Percentiles rank a stretch among this genome's conserved stretches.
Conservation (phyloP, 2,797 vertebrate genomes). For the Gambelia wislizenii region DNA sequence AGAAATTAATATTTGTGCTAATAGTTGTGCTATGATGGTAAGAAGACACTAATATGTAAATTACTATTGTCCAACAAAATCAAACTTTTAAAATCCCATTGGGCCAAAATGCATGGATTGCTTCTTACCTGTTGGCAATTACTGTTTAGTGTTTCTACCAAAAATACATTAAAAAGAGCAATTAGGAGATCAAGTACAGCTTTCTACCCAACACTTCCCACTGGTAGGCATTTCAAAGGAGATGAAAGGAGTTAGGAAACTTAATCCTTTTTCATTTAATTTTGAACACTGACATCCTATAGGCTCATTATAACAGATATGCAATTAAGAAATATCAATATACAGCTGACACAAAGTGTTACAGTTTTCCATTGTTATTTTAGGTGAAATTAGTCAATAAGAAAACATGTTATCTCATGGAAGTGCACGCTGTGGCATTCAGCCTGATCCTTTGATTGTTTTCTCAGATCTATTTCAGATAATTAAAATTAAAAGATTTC, state of each 20-base stretch:
- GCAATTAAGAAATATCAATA: background rate
- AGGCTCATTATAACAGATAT: background rate
- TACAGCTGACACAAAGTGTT: background rate
- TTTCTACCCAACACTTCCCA: background rate
- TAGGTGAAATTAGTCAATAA: background rate
- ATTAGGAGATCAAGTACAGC: slow-evolving; percentile 28
- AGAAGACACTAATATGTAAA: slow-evolving; percentile 73
- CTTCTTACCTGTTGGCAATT: slow-evolving; percentile 76
- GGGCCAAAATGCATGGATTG: slow-evolving; percentile 73
- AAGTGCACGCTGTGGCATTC: background rate
- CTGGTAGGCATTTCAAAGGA: background rate
- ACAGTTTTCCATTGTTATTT: background rate
- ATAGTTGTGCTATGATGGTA: slow-evolving; percentile 64
- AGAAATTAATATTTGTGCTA: slow-evolving; percentile 74
- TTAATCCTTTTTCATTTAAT: background rate
- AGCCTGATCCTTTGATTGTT: background rate
- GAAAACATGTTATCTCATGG: background rate
- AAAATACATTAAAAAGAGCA: slow-evolving; percentile 44
- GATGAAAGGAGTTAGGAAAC: slow-evolving; percentile 17
- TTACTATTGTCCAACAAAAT: slow-evolving; percentile 78
- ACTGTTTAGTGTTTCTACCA: slow-evolving; percentile 63
- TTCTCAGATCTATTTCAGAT: background rate
- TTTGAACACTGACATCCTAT: background rate
- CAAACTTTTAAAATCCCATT: slow-evolving; percentile 71
- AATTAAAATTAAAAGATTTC: background rate